Evolutionary conservation across 92 coral and sea anemone species (phyloP).

Genomic region (Desmophyllum pertusum): DNA sequence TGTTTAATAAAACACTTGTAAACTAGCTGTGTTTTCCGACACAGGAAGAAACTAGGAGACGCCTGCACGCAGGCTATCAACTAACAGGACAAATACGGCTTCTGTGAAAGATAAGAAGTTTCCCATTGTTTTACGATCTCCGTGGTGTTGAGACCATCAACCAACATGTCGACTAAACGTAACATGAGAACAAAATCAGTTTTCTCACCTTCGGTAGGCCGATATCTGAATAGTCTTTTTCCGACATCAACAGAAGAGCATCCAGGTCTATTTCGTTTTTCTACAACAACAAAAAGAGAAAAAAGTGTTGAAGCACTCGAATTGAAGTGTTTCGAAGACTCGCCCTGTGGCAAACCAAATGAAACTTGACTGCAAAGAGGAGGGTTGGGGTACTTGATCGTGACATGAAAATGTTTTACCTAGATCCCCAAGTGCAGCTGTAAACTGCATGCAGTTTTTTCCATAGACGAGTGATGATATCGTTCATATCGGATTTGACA

Average conservation of each 20-base stretch:
- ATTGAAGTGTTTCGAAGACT: background rate
- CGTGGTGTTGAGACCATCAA: too few species aligned
- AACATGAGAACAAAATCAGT: background rate
- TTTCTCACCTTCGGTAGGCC: conserved; percentile 92
- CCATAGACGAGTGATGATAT: conserved; percentile 3
- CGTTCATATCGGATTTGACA: background rate
- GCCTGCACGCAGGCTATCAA: too few species aligned
- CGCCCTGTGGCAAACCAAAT: background rate
- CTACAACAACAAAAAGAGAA: conserved; percentile 50
- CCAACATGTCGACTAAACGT: too few species aligned
- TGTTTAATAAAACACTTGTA: too few species aligned
- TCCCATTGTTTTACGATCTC: too few species aligned
- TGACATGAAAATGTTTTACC: background rate
- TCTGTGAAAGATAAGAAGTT: background rate
- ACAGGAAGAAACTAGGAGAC: too few species aligned
- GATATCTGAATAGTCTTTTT: conserved; percentile 97
- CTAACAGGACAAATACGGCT: background rate
- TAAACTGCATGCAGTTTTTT: conserved; percentile 17
- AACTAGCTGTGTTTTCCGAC: too few species aligned
- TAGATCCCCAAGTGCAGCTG: background rate
- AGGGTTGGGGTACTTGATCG: background rate
- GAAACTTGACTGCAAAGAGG: background rate
- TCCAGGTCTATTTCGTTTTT: conserved; percentile 99
- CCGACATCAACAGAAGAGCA: conserved; percentile 97
- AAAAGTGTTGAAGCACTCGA: background rate